phyloP scores from a whole-genome alignment of 64 coral and sea anemone species.

The Cladopsammia gracilis region DNA sequence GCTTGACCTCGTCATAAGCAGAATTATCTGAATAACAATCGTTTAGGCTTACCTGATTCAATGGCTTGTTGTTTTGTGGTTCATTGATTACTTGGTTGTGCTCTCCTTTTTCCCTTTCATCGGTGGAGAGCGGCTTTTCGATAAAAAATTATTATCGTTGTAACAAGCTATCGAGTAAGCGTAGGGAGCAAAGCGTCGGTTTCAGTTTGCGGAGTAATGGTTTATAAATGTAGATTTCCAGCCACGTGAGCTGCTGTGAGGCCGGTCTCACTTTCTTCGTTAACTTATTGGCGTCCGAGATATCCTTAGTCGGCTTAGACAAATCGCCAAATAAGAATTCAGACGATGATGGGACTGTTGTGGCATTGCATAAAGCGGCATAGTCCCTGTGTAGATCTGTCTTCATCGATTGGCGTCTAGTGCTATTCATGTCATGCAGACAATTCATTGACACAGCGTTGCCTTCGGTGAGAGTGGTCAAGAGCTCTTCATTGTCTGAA shows the following conservation, averaged over 20 bases:
- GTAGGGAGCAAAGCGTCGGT: slow-evolving; percentile 42
- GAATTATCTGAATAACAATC: neutral
- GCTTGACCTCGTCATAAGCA: slow-evolving; percentile 29
- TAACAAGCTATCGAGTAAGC: slow-evolving; percentile 7
- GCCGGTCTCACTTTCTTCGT: slow-evolving; percentile 16
- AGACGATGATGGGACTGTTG: slow-evolving; percentile 21
- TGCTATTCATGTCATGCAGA: slow-evolving; percentile 18
- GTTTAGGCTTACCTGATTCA: slow-evolving; percentile 42
- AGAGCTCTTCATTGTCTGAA: too few relatives aligned
- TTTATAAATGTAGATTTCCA: slow-evolving; percentile 26
- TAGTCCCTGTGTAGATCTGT: slow-evolving; percentile 54
- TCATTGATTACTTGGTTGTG: slow-evolving; percentile 13
- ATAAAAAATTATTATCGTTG: slow-evolving; percentile 52
- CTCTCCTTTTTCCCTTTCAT: slow-evolving; percentile 54
- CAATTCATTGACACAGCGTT: too few relatives aligned
- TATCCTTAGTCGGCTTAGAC: slow-evolving; percentile 51
- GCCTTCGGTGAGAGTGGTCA: too few relatives aligned
- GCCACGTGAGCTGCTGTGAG: neutral
- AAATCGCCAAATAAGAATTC: slow-evolving; percentile 63
- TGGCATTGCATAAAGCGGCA: slow-evolving; percentile 38
- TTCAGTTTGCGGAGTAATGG: slow-evolving; percentile 25
- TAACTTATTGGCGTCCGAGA: slow-evolving; percentile 46
- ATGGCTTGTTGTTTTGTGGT: neutral
- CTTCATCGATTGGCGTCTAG: slow-evolving; percentile 44
- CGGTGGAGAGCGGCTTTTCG: slow-evolving; percentile 50